A percentile compares a stretch with the other conserved stretches of the same genome.
Evolutionary conservation across 2,113 vertebrate species (phyloP).

Genomic region (Corythornis madagascariensis): DNA sequence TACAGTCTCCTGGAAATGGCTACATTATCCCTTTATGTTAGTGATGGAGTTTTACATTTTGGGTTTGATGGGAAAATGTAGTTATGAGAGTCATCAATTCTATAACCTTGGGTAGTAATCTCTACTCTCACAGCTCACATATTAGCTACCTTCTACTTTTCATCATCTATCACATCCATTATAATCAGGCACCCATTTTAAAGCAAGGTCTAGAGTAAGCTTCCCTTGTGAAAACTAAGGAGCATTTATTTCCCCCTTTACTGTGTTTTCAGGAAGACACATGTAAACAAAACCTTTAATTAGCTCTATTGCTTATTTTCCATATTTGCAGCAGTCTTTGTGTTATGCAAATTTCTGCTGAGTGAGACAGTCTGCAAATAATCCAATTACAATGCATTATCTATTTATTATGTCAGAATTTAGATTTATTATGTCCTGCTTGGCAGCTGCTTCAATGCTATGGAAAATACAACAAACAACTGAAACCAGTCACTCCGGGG

Average conservation of each 20-base stretch:
- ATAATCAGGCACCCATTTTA: not conserved
- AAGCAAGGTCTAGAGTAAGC: not conserved
- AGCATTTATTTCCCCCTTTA: not conserved
- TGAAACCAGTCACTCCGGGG: not conserved
- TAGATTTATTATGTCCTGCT: constrained; percentile 8
- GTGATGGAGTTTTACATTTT: not conserved
- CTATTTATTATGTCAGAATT: constrained; percentile 56
- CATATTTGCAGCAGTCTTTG: not conserved
- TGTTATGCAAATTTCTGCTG: constrained; percentile 31
- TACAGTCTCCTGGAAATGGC: not conserved
- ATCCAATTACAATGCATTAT: constrained; percentile 48
- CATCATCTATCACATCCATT: not conserved
- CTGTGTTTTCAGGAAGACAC: not conserved
- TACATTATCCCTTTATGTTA: not conserved
- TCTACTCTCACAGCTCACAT: not conserved
- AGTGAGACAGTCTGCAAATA: constrained; percentile 41
- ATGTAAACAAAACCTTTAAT: constrained; percentile 17
- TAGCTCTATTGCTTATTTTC: not conserved
- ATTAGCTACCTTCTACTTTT: not conserved
- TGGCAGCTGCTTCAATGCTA: constrained; percentile 48
- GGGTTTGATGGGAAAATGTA: not conserved
- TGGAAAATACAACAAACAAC: constrained; percentile 45
- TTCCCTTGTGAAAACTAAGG: not conserved
- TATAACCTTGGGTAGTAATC: not conserved
- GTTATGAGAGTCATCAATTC: not conserved